Conservation (phyloP, 2,113 vertebrate genomes). For the Bubo scandiacus region DNA sequence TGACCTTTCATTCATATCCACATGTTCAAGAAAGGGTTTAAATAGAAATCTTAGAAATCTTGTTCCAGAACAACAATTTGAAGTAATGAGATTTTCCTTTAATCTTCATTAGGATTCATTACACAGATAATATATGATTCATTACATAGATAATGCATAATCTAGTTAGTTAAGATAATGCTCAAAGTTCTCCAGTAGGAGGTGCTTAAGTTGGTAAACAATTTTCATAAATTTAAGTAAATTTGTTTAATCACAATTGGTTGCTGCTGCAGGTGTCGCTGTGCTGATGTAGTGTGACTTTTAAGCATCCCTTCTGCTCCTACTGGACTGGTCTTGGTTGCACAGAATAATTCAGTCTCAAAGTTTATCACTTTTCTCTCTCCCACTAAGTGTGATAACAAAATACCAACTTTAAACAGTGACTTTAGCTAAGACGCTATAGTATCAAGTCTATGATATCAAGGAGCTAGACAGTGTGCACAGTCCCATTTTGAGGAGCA, state of each 20-base stretch:
- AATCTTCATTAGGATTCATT: constrained; percentile 3
- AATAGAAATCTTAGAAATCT: neutral
- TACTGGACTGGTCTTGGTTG: neutral
- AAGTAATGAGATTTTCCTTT: constrained; percentile 44
- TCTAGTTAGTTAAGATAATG: constrained; percentile 11
- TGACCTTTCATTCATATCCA: neutral
- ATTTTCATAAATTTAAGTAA: neutral
- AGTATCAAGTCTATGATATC: neutral
- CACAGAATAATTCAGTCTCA: neutral
- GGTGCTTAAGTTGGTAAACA: neutral
- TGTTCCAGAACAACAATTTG: neutral
- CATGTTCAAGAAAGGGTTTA: neutral
- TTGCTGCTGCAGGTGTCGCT: neutral
- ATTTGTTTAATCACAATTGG: neutral
- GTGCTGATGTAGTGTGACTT: neutral
- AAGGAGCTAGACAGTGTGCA: neutral
- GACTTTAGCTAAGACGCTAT: neutral
- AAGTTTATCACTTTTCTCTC: neutral
- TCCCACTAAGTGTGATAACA: neutral
- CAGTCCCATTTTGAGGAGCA: neutral
- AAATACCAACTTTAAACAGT: neutral
- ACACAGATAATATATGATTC: neutral
- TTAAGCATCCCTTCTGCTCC: neutral
- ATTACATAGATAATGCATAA: neutral
- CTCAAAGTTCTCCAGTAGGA: neutral